A percentile compares a stretch with the other conserved stretches of the same genome.
Evolutionary conservation across 2,888 invertebrate species (phyloP).

Genomic region (Heliconius sara): DNA sequence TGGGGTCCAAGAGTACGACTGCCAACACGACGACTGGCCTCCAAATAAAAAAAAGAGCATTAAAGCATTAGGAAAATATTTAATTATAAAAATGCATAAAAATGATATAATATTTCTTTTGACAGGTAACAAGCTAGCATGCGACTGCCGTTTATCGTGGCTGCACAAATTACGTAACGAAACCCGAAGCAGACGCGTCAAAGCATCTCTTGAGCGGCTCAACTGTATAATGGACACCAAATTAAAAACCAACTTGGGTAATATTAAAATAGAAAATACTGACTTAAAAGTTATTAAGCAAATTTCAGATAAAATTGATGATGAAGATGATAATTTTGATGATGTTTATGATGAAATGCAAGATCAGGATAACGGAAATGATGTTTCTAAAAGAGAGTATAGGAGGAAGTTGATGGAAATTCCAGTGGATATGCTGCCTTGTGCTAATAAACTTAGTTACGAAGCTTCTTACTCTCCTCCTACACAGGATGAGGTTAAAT

Average conservation of each 20-base stretch:
- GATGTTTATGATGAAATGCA: conserved; percentile 75
- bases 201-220: conserved; percentile 86
- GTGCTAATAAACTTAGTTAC: conserved; percentile 69
- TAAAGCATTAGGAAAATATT: not conserved
- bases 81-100: not conserved
- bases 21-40: too few species aligned
- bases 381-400: conserved; percentile 67
- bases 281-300: conserved; percentile 49
- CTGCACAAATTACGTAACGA: conserved; percentile 89
- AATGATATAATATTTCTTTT: conserved; percentile 43
- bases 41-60: not conserved
- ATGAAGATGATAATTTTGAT: conserved; percentile 64
- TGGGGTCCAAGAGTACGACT: too few species aligned
- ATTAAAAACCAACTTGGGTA: conserved; percentile 58
- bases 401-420: conserved; percentile 71
- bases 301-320: conserved; percentile 63
- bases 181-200: conserved; percentile 88
- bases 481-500: conserved; percentile 78
- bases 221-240: conserved; percentile 86
- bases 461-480: conserved; percentile 74
- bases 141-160: conserved; percentile 93
- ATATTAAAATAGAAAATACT: conserved; percentile 59
- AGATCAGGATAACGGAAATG: conserved; percentile 68
- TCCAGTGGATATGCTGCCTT: conserved; percentile 70
- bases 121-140: conserved; percentile 91